Evolutionary conservation across 2,888 invertebrate genomes (phyloP).

Genomic region (Synergus laeviventris): DNA sequence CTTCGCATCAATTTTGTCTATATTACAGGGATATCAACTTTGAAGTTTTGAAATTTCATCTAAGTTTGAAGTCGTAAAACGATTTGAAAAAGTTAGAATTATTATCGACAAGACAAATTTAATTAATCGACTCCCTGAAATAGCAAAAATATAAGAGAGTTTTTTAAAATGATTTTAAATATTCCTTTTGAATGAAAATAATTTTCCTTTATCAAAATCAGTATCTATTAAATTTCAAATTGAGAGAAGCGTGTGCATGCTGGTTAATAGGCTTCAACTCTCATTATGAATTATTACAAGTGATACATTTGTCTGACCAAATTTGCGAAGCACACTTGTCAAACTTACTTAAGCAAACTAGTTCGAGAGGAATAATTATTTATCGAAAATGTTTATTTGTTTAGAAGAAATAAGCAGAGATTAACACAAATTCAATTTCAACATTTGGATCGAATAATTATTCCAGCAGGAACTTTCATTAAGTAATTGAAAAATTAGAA

Average conservation of each 20-base stretch:
- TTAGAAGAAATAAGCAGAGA: background rate
- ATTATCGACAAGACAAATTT: too few species aligned
- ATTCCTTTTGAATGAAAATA: background rate
- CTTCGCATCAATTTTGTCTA: too few species aligned
- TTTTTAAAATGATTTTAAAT: background rate
- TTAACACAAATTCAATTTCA: too few species aligned
- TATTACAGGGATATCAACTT: too few species aligned
- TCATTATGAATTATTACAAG: background rate
- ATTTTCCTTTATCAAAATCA: background rate
- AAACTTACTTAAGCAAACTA: background rate
- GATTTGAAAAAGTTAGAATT: too few species aligned
- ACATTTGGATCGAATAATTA: slow-evolving; percentile 5
- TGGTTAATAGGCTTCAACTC: slow-evolving; percentile 26
- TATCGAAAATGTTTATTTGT: background rate
- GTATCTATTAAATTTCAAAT: background rate
- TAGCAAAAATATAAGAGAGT: background rate
- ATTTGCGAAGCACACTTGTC: background rate
- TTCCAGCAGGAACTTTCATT: background rate
- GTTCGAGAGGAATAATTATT: background rate
- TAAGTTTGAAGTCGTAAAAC: too few species aligned
- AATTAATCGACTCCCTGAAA: background rate
- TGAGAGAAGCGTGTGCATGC: slow-evolving; percentile 24
- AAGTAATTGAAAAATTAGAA: background rate
- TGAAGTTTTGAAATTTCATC: too few species aligned
- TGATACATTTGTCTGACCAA: background rate